These are phyloP conservation scores for Drosophila affinis DNA, from an alignment of 2,888 invertebrate genomes.

Conservation along the genomic window DNA sequence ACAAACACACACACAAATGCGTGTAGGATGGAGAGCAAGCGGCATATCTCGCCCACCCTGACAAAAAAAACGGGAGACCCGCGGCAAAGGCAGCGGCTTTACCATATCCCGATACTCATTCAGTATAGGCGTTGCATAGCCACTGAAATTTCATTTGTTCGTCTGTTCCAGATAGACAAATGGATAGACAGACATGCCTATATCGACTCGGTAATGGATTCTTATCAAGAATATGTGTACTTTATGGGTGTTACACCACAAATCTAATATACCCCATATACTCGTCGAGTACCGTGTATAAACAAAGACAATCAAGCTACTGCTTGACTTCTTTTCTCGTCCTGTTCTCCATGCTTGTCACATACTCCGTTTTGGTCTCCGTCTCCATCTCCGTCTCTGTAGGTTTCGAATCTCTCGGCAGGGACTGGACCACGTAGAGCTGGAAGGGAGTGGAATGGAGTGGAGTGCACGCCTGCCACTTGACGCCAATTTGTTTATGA, in stretches of 20 bases:
- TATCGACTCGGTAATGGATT: too few relatives aligned
- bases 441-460: slow-evolving; percentile 5
- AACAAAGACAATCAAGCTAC: slow-evolving; percentile 63
- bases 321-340: slow-evolving; percentile 49
- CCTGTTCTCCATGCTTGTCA: slow-evolving; percentile 66
- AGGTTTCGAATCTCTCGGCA: slow-evolving; percentile 42
- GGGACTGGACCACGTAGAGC: background rate
- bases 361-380: slow-evolving; percentile 47
- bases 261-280: too few relatives aligned
- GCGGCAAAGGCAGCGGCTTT: too few relatives aligned
- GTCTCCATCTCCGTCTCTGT: slow-evolving; percentile 4
- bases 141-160: too few relatives aligned
- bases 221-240: too few relatives aligned
- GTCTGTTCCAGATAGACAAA: too few relatives aligned
- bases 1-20: slow-evolving; percentile 18
- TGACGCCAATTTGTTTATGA: slow-evolving; percentile 72
- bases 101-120: too few relatives aligned
- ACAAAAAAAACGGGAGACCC: slow-evolving; percentile 31
- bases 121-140: too few relatives aligned
- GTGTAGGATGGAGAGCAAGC: background rate
- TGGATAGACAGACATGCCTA: too few relatives aligned
- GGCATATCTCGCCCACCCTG: background rate
- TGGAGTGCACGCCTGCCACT: slow-evolving; percentile 20
- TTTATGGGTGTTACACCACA: too few relatives aligned
- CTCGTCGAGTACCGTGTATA: too few relatives aligned